Percentiles rank a stretch among this genome's conserved stretches.
phyloP scores from a whole-genome alignment of 53 echinoderm and acorn worm species.

The Echinarachnius parma region DNA sequence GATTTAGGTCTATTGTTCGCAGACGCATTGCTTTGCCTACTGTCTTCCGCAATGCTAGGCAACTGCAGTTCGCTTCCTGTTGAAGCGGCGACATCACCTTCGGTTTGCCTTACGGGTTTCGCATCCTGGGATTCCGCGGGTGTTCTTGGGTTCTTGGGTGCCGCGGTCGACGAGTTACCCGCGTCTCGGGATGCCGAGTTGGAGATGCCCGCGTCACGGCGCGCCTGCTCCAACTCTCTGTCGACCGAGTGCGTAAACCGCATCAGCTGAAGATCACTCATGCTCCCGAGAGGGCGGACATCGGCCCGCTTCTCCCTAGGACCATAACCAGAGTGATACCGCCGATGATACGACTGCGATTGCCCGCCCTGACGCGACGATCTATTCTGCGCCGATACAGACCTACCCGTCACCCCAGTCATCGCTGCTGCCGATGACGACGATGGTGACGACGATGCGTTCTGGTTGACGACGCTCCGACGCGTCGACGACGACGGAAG shows the following conservation, averaged over 20 bases:
- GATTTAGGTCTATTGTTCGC: neutral
- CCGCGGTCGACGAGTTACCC: neutral
- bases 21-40: slow-evolving; percentile 1
- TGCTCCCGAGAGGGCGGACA: slow-evolving; percentile 24
- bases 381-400: neutral
- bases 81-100: too few relatives aligned
- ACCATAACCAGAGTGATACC: too few relatives aligned
- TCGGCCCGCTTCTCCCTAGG: slow-evolving; percentile 20
- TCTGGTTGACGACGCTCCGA: slow-evolving; percentile 2
- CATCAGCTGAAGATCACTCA: slow-evolving; percentile 28
- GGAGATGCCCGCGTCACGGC: slow-evolving; percentile 15
- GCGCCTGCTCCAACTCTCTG: slow-evolving; percentile 12
- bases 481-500: slow-evolving; percentile 16
- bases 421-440: too few relatives aligned
- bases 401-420: too few relatives aligned
- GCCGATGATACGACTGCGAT: too few relatives aligned
- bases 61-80: slow-evolving; percentile 28
- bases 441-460: too few relatives aligned
- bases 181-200: too few relatives aligned
- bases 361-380: neutral
- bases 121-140: too few relatives aligned
- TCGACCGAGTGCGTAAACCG: slow-evolving; percentile 23
- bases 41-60: slow-evolving; percentile 10
- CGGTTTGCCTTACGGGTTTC: neutral
- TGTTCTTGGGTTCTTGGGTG: too few relatives aligned